Evolutionary conservation across 1,140 invertebrate genomes (phyloP).

Genomic region (Colletes latitarsis): DNA sequence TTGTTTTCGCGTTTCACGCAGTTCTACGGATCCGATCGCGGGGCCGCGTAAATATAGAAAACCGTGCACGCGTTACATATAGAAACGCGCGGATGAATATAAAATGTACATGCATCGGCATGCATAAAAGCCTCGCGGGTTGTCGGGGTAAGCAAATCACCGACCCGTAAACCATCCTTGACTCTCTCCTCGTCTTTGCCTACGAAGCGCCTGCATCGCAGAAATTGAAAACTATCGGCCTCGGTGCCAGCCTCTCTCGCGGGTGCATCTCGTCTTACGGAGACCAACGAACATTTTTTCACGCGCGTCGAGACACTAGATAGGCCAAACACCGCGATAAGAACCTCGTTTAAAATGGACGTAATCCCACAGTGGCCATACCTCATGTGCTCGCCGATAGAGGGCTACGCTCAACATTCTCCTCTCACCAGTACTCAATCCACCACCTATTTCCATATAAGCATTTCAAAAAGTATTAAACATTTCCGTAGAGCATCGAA

Average conservation of each 20-base stretch:
- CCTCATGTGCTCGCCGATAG: too few relatives aligned
- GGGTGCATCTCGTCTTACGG: constrained; percentile 60
- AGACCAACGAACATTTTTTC: constrained; percentile 29
- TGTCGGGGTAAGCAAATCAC: constrained; percentile 52
- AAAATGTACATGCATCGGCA: constrained; percentile 42
- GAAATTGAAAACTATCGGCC: constrained; percentile 72
- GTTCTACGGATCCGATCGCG: neutral
- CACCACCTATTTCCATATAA: too few relatives aligned
- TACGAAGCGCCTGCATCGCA: constrained; percentile 62
- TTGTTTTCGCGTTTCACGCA: neutral
- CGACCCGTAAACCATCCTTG: constrained; percentile 67
- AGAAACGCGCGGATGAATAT: constrained; percentile 25
- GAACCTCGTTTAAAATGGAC: too few relatives aligned
- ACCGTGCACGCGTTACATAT: neutral
- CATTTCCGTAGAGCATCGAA: too few relatives aligned
- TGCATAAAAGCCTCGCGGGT: constrained; percentile 48
- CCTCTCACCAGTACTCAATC: too few relatives aligned
- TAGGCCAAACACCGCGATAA: neutral
- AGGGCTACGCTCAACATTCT: too few relatives aligned
- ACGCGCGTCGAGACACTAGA: neutral
- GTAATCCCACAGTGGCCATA: too few relatives aligned
- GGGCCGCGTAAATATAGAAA: neutral
- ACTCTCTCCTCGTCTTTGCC: constrained; percentile 63
- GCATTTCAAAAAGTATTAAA: too few relatives aligned
- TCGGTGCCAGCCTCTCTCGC: constrained; percentile 28